Evolutionary conservation across 2,888 invertebrate genomes (phyloP).

Genomic region (Rhaphigaster nebulosa): DNA sequence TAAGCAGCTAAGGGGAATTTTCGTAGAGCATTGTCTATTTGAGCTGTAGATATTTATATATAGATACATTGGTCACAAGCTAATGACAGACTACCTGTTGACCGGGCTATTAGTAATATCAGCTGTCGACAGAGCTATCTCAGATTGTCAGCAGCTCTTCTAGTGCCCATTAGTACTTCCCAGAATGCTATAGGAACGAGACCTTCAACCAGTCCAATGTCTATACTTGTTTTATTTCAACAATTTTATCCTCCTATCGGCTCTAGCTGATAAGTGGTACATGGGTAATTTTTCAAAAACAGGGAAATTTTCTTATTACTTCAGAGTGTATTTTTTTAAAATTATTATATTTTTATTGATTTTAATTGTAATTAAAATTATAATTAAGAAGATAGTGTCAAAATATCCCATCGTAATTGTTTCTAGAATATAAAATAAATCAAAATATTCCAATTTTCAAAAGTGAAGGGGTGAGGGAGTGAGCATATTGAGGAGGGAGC

Average conservation of each 20-base stretch:
- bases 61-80: background rate
- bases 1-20: background rate
- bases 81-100: conserved; percentile 14
- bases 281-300: too few species aligned
- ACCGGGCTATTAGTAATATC: conserved; percentile 25
- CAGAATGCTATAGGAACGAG: background rate
- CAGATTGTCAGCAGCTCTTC: background rate
- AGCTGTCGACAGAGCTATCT: conserved; percentile 31
- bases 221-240: background rate
- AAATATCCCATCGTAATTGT: too few species aligned
- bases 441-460: too few species aligned
- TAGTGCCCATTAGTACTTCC: background rate
- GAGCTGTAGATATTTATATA: background rate
- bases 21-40: background rate
- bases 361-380: too few species aligned
- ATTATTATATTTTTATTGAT: too few species aligned
- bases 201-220: background rate
- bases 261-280: background rate
- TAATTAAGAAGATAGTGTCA: too few species aligned
- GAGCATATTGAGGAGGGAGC: too few species aligned
- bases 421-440: too few species aligned
- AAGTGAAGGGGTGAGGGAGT: too few species aligned
- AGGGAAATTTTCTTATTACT: too few species aligned
- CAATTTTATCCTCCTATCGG: background rate
- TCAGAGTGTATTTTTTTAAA: too few species aligned